Evolutionary conservation across 2,113 vertebrate genomes (phyloP).

Genomic region (Capreolus pygargus): DNA sequence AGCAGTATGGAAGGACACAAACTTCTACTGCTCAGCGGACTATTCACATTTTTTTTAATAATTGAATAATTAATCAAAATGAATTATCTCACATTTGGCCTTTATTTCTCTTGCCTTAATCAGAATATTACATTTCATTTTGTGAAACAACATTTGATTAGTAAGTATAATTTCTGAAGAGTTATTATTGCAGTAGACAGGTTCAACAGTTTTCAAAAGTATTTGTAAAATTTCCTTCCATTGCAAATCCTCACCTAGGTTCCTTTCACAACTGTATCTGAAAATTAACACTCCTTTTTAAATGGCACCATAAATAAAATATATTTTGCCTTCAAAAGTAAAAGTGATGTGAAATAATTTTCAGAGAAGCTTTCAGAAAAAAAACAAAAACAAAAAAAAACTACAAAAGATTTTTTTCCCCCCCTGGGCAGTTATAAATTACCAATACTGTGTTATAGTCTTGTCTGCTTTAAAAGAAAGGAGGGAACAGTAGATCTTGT

Average conservation of each 20-base stretch:
- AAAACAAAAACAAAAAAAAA: not conserved
- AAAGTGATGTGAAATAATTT: slow-evolving; percentile 9
- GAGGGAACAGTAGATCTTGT: slow-evolving; percentile 43
- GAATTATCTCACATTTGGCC: not conserved
- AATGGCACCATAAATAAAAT: not conserved
- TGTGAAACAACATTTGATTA: slow-evolving; percentile 5
- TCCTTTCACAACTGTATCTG: not conserved
- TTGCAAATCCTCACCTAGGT: not conserved
- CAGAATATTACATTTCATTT: not conserved
- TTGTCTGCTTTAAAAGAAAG: slow-evolving; percentile 16
- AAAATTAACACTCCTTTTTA: slow-evolving; percentile 25
- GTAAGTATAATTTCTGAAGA: not conserved
- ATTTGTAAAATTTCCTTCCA: not conserved
- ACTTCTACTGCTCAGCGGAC: not conserved
- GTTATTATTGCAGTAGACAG: not conserved
- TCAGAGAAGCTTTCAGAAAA: not conserved
- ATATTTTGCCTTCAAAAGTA: not conserved
- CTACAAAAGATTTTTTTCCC: not conserved
- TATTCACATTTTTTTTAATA: not conserved
- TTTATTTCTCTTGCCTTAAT: not conserved
- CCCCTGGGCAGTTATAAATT: slow-evolving; percentile 30
- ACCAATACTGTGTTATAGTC: not conserved
- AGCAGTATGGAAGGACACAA: not conserved
- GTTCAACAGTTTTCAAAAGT: not conserved
- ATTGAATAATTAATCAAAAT: not conserved